Conservation (phyloP, 2,888 invertebrate genomes). For the Dascillus cervinus region DNA sequence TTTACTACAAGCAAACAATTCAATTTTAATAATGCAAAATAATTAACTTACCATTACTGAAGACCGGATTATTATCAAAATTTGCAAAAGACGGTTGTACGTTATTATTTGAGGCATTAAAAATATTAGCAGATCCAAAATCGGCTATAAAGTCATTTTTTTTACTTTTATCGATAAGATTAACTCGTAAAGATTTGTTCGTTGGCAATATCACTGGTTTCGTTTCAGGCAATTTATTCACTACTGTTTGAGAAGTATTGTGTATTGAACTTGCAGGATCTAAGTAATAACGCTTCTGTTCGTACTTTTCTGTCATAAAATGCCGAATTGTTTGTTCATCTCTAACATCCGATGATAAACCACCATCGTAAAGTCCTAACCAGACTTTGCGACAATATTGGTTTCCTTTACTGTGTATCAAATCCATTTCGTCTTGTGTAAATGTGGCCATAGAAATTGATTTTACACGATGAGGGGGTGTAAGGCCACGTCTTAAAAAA, state of each 20-base stretch:
- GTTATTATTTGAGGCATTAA: slow-evolving; percentile 46
- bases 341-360: slow-evolving; percentile 58
- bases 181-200: background rate
- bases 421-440: slow-evolving; percentile 89
- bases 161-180: slow-evolving; percentile 1
- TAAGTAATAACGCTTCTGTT: slow-evolving; percentile 69
- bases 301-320: slow-evolving; percentile 92
- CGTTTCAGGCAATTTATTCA: slow-evolving; percentile 7
- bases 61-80: slow-evolving; percentile 66
- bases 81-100: slow-evolving; percentile 51
- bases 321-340: slow-evolving; percentile 89
- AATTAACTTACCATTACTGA: slow-evolving; percentile 45
- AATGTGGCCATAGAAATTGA: slow-evolving; percentile 99
- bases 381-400: slow-evolving; percentile 89
- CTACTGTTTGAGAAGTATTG: background rate
- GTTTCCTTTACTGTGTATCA: slow-evolving; percentile 83
- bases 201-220: slow-evolving; percentile 5
- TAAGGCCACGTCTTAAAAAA: slow-evolving; percentile 87
- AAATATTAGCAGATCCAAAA: slow-evolving; percentile 64
- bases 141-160: slow-evolving; percentile 54
- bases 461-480: slow-evolving; percentile 96
- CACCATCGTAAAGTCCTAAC: slow-evolving; percentile 82
- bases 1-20: slow-evolving; percentile 6
- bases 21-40: slow-evolving; percentile 1
- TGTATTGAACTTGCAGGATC: slow-evolving; percentile 22